Evolutionary conservation across 2,797 vertebrate species (phyloP).

Genomic region (Typhlichthys eigenmanni): DNA sequence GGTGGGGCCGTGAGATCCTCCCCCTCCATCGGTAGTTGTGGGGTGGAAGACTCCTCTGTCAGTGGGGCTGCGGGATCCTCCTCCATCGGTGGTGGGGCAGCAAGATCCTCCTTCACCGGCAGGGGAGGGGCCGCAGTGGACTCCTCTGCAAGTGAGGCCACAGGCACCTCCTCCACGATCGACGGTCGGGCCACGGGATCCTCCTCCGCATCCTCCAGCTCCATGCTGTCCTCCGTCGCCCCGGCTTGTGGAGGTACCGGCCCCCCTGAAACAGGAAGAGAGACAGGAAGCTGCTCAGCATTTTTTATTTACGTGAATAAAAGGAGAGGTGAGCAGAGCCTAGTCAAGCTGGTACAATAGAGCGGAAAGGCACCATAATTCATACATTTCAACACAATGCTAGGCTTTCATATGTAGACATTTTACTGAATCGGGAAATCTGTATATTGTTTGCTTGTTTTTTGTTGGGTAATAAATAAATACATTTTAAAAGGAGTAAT

Average conservation of each 20-base stretch:
- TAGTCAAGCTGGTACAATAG: no score
- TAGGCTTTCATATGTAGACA: no score
- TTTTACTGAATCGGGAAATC: no score
- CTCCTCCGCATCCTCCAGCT: conserved; percentile 75
- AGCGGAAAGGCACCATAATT: no score
- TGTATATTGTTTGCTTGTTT: neutral
- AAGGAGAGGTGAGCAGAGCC: no score
- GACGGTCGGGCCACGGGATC: conserved; percentile 51
- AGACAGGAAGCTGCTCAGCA: neutral
- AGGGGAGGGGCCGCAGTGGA: no score
- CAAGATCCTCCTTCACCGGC: conserved; percentile 44
- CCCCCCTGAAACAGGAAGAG: conserved; percentile 17
- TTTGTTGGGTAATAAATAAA: neutral
- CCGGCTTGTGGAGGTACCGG: conserved; percentile 63
- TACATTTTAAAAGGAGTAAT: neutral
- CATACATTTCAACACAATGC: no score
- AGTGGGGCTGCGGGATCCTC: conserved; percentile 58
- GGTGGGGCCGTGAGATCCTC: conserved; percentile 57
- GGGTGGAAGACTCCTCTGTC: conserved; percentile 55
- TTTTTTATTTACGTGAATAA: no score
- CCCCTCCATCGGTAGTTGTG: conserved; percentile 15
- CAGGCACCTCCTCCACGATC: no score
- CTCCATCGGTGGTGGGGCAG: conserved; percentile 41
- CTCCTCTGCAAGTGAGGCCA: no score
- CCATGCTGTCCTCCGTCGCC: conserved; percentile 71